Evolutionary conservation across 2,888 invertebrate genomes (phyloP), one percentile per base, ranked within the genome.

Genomic region (Digitonthophagus gazella): DNA sequence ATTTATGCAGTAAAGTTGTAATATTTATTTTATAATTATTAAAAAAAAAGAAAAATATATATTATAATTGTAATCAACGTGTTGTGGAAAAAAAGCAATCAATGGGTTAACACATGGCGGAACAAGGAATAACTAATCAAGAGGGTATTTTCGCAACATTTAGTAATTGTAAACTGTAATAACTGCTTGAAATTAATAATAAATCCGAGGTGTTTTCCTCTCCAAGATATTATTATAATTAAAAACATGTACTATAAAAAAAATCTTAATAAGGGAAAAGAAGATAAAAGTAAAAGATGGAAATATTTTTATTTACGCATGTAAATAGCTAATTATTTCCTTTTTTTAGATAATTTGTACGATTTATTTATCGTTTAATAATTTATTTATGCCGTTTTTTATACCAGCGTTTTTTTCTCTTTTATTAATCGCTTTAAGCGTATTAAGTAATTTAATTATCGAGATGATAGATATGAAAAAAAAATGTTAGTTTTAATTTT

Each of bases 1-100:
- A 71, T 71, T 64, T 74, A 72, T 71, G 74, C 74, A 74, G 72
- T n/a, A n/a, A n/a, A n/a, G n/a, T 73, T 73, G 72, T 74, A 74
- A 75, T 75, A 71, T 71, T 71, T 72, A 71, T 67, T 71, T 71
- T 66, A 4, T 22, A 22, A 22, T 22, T 22, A 22, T 22, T 22
- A 22, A 44, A 44, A 44, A 44, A n/a, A n/a, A n/a, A n/a, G n/a
- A n/a, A n/a, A n/a, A n/a, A n/a, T n/a, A n/a, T n/a, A n/a, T n/a
- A n/a, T n/a, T n/a, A n/a, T n/a, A n/a, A 44, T 3, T 44, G 28
- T 44, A 44, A 44, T 44, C 28, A 44, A 44, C 28, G 28, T 5
- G 11, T 3, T 44, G 28, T 44, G 28, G 28, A 44, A 44, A n/a
- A n/a, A n/a, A 44, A 44, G 22, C 22, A 22, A 22, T 22, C 22